phyloP scores from a whole-genome alignment of 2,113 vertebrate genomes.

The Hippocampus mohnikei region DNA sequence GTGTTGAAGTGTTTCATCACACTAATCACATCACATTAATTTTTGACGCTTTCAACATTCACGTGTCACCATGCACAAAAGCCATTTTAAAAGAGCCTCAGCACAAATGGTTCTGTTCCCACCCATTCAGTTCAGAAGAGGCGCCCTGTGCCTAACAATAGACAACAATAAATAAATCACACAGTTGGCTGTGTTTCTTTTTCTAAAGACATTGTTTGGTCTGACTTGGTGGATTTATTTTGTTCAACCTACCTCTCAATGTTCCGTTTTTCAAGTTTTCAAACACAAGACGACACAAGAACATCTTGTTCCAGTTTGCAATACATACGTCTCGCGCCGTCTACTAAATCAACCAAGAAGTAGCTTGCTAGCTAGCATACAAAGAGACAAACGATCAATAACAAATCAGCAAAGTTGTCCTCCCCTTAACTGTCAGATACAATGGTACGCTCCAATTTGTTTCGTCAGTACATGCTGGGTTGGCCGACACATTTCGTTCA shows the following conservation, averaged over 20 bases:
- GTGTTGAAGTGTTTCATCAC: background rate
- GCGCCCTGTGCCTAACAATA: background rate
- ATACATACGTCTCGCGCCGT: background rate
- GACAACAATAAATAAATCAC: background rate
- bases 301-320: background rate
- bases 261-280: background rate
- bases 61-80: background rate
- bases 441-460: no score
- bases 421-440: background rate
- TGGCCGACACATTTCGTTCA: no score
- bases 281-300: background rate
- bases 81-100: background rate
- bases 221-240: background rate
- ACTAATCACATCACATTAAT: background rate
- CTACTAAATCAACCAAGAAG: background rate
- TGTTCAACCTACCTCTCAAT: background rate
- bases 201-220: background rate
- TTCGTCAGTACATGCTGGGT: no score
- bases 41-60: constrained; percentile 1
- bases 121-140: background rate
- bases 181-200: background rate
- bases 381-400: no score
- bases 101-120: background rate
- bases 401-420: background rate
- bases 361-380: background rate